Conservation (phyloP, 2,797 vertebrate genomes). For the Poecilia picta region DNA sequence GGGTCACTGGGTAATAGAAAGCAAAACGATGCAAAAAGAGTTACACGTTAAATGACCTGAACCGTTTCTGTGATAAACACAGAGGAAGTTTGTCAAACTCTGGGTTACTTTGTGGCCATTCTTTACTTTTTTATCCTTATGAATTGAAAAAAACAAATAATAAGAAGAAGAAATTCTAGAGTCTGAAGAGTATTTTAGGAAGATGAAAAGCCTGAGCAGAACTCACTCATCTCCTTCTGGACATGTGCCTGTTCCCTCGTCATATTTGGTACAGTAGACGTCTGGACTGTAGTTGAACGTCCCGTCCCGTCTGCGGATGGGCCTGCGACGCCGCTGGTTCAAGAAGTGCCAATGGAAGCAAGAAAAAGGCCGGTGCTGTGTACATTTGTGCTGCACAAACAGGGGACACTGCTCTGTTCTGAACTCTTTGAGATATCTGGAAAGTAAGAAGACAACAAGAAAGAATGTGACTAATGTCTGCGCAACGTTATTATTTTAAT, state of each 20-base stretch:
- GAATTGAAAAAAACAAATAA: neutral
- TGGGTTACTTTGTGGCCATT: neutral
- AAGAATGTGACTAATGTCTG: neutral
- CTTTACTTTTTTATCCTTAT: neutral
- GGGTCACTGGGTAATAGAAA: neutral
- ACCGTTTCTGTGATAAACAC: neutral
- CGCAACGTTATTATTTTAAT: neutral
- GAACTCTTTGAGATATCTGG: slow-evolving; percentile 98
- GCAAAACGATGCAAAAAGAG: neutral
- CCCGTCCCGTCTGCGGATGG: slow-evolving; percentile 93
- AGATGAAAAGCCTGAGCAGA: neutral
- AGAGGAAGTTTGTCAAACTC: neutral
- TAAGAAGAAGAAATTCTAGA: too few relatives aligned
- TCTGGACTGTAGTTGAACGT: slow-evolving; percentile 99
- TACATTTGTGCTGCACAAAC: slow-evolving; percentile 98
- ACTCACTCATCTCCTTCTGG: slow-evolving; percentile 99
- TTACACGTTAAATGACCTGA: neutral
- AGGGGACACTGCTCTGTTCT: slow-evolving; percentile 98
- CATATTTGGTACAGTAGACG: slow-evolving; percentile 98
- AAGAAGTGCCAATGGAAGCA: slow-evolving; percentile 99
- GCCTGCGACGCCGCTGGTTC: slow-evolving; percentile 94
- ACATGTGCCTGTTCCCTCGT: slow-evolving; percentile 95
- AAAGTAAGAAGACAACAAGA: slow-evolving; percentile 4
- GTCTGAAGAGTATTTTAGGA: neutral
- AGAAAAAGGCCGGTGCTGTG: slow-evolving; percentile 96